Evolutionary conservation across 1,140 invertebrate genomes (phyloP).

Genomic region (Ceratitis capitata): DNA sequence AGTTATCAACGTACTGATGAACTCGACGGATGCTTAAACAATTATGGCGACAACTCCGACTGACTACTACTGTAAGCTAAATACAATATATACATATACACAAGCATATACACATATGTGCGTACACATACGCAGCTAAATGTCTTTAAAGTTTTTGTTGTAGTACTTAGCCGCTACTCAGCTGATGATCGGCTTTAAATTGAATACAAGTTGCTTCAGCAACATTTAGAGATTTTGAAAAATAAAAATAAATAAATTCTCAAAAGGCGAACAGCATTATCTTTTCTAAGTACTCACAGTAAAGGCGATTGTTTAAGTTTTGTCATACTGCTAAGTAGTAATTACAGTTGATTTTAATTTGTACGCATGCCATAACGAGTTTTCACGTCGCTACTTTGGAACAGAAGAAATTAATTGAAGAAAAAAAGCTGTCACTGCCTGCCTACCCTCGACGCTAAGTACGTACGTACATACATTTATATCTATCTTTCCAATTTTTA

Average conservation of each 20-base stretch:
- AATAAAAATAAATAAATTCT: background rate
- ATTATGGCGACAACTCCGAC: background rate
- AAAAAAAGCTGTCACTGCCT: background rate
- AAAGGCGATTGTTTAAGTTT: constrained; percentile 7
- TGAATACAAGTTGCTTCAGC: background rate
- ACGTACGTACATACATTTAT: no score
- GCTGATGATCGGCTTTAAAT: background rate
- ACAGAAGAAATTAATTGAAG: background rate
- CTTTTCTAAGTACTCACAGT: background rate
- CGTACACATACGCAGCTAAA: no score
- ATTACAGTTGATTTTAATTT: constrained; percentile 35
- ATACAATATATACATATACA: no score
- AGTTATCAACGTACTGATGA: constrained; percentile 7
- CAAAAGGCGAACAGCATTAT: background rate
- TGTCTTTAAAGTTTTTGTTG: background rate
- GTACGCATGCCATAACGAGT: background rate
- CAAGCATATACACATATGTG: no score
- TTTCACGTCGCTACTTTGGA: background rate
- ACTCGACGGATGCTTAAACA: background rate
- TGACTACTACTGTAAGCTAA: background rate
- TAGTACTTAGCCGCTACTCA: background rate
- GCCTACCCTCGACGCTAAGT: no score
- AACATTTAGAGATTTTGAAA: background rate
- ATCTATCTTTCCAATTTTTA: background rate
- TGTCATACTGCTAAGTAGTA: background rate